A percentile compares a stretch with the other conserved stretches of the same genome.
Evolutionary conservation across 2,797 vertebrate genomes (phyloP).

Genomic region (Brachyrhaphis roseni): DNA sequence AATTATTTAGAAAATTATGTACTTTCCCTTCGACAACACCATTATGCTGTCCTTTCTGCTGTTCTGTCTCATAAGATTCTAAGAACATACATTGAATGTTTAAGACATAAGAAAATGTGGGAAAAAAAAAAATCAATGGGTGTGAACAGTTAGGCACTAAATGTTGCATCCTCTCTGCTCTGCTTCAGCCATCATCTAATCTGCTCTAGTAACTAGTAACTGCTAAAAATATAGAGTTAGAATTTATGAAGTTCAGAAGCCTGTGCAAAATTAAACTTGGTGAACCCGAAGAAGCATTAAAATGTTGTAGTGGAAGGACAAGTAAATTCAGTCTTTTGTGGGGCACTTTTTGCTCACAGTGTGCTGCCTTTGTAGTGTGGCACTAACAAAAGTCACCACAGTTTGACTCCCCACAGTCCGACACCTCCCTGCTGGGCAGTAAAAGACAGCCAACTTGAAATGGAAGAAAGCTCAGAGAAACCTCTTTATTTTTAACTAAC

Average conservation of each 20-base stretch:
- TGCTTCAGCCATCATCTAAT: slow-evolving; percentile 5
- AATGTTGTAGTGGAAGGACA: background rate
- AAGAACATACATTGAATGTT: background rate
- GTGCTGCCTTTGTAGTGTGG: slow-evolving; percentile 32
- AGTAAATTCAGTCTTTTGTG: slow-evolving; percentile 25
- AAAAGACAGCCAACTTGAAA: slow-evolving; percentile 18
- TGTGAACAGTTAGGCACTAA: background rate
- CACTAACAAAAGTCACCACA: slow-evolving; percentile 31
- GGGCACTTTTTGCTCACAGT: slow-evolving; percentile 12
- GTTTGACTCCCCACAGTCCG: slow-evolving; percentile 39
- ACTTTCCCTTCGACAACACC: background rate
- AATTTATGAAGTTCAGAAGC: slow-evolving; percentile 14
- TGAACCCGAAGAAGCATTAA: background rate
- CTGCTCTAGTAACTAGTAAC: background rate
- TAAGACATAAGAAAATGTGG: background rate
- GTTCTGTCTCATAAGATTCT: background rate
- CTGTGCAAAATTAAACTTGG: slow-evolving; percentile 5
- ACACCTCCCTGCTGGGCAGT: slow-evolving; percentile 24
- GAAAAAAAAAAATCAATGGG: background rate
- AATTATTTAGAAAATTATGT: background rate
- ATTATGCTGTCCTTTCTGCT: background rate
- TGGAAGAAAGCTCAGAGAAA: slow-evolving; percentile 12
- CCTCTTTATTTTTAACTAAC: slow-evolving; percentile 27
- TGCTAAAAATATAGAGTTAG: background rate
- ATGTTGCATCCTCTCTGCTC: slow-evolving; percentile 4